Evolutionary conservation across 1,140 invertebrate species (phyloP), one percentile per base, ranked within the genome.

Genomic region (Pissodes strobi): DNA sequence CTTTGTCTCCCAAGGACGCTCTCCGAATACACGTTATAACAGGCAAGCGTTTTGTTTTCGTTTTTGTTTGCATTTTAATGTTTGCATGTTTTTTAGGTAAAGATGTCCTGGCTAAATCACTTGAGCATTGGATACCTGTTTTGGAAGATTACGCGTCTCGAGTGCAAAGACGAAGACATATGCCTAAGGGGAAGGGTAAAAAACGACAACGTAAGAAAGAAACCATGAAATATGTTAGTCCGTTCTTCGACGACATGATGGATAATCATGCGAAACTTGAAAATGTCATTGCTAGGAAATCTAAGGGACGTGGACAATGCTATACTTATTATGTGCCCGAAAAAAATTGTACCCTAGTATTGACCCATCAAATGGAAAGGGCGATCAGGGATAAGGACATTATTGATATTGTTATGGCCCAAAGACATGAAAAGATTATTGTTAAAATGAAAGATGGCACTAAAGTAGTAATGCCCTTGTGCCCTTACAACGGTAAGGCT

Each of bases 1-100:
- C 89, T 0, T 88, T 93, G 51, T 90, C 89, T 49, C 90, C 90
- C 1, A 88, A 88, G 1, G 90, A 91, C 72, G 90, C 90, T 0
- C 88, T 88, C 72, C 82, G 88, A 57, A 64, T 70, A 48, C 72
- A 74, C 43, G 71, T 76, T 49, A 73, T 76, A 30, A 76, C 73
- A 22, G 74, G 73, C 12, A 58, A 57, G 62, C 13, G 3, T 21
- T 13, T 19, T 8, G 10, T 51, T 27, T n/a, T 51, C 21, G 15
- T 9, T 51, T 6, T 38, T 12, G 19, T 10, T 19, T 25, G 19
- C 2, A 18, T 48, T 21, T 13, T 53, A 53, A 37, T n/a, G 8
- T 22, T 38, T 48, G 39, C 56, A 18, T 38, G 5, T 39, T 10
- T 51, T 27, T 43, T 43, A 64, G 62, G 62, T 51, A 72, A 88